Evolutionary conservation across 2,113 vertebrate species (phyloP).

Genomic region (Callipepla californica): DNA sequence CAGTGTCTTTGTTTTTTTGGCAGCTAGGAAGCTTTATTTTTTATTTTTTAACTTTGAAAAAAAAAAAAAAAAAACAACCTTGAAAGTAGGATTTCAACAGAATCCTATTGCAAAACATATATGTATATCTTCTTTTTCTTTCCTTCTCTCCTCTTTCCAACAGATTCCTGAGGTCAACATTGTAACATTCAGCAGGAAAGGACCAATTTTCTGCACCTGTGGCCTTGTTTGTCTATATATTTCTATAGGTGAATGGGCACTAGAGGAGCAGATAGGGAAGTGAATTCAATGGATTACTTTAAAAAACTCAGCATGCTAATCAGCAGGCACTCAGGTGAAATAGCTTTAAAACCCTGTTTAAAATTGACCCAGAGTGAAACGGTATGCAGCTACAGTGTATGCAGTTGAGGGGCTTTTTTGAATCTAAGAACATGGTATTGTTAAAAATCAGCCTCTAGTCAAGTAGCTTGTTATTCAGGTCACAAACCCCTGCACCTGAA

Average conservation of each 20-base stretch:
- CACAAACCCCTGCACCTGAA: constrained; percentile 13
- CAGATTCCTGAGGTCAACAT: constrained; percentile 42
- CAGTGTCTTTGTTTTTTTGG: not conserved
- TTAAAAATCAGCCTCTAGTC: constrained; percentile 27
- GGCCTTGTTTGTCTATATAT: constrained; percentile 68
- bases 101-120: not conserved
- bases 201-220: constrained; percentile 75
- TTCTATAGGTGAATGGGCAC: constrained; percentile 73
- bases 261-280: constrained; percentile 68
- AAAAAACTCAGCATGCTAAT: constrained; percentile 70
- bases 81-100: constrained; percentile 34
- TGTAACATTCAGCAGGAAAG: constrained; percentile 75
- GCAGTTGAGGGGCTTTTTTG: not conserved
- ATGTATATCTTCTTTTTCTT: constrained; percentile 24
- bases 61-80: not conserved
- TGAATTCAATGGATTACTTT: constrained; percentile 70
- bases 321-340: constrained; percentile 72
- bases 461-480: constrained; percentile 21
- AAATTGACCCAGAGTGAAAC: constrained; percentile 4
- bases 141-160: not conserved
- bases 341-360: constrained; percentile 56
- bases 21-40: not conserved
- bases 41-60: not conserved
- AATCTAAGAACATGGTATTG: constrained; percentile 7
- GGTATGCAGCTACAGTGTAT: constrained; percentile 4